Conservation (phyloP, 2,113 vertebrate species). For the Plecotus auritus region DNA sequence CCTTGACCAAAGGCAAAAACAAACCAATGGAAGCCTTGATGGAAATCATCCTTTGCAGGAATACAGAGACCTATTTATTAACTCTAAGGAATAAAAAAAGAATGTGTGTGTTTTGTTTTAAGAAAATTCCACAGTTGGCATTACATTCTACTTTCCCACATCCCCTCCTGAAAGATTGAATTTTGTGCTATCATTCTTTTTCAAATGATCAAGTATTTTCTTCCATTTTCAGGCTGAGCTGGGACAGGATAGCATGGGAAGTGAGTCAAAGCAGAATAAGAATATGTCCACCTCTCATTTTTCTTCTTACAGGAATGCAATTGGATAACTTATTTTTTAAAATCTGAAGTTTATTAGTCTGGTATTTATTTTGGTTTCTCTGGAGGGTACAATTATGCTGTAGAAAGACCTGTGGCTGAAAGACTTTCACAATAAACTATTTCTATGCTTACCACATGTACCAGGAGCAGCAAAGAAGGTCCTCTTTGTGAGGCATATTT, state of each 20-base stretch:
- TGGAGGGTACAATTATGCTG: conserved; percentile 46
- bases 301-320: conserved; percentile 42
- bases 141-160: background rate
- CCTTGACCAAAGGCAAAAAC: background rate
- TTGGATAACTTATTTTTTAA: conserved; percentile 47
- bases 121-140: background rate
- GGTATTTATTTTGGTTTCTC: conserved; percentile 65
- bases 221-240: conserved; percentile 3
- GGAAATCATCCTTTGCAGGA: background rate
- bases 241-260: conserved; percentile 25
- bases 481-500: conserved; percentile 22
- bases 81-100: background rate
- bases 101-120: background rate
- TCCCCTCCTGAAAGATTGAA: background rate
- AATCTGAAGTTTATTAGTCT: conserved; percentile 55
- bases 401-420: conserved; percentile 55
- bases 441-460: conserved; percentile 51
- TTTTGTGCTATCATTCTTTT: background rate
- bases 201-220: conserved; percentile 12
- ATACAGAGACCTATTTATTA: background rate
- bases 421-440: conserved; percentile 58
- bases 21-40: background rate
- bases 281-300: conserved; percentile 28
- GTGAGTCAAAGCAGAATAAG: conserved; percentile 50
- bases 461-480: conserved; percentile 53